Conservation (phyloP, 30 jellyfish, hydroid and myxozoan genomes). For the Cassiopea xamachana region DNA sequence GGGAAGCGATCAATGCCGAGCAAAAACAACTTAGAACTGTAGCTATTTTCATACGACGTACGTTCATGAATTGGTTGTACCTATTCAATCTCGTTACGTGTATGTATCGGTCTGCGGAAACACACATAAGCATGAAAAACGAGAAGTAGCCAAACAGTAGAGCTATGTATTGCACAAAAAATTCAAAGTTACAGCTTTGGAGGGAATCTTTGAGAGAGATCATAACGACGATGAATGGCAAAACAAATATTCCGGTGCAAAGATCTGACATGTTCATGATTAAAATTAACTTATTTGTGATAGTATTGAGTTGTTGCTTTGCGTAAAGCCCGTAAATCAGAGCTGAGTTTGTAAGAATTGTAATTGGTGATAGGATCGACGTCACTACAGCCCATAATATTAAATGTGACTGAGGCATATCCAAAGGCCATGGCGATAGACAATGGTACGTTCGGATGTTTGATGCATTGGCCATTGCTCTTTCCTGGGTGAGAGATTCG, state of each 20-base stretch:
- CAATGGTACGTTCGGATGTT: neutral
- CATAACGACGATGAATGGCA: slow-evolving; percentile 8
- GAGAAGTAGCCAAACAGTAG: neutral
- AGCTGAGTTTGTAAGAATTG: neutral
- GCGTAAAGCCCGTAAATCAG: no score
- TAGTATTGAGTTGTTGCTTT: no score
- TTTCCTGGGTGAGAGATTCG: no score
- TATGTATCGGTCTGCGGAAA: no score
- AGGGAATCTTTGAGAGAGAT: neutral
- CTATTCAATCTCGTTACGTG: no score
- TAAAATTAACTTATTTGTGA: slow-evolving; percentile 50
- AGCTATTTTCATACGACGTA: neutral
- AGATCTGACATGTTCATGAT: slow-evolving; percentile 16
- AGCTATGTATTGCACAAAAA: neutral
- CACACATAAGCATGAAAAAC: no score
- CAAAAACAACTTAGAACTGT: slow-evolving; percentile 6
- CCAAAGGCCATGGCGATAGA: slow-evolving; percentile 27
- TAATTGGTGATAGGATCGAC: slow-evolving; percentile 3
- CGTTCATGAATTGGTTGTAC: no score
- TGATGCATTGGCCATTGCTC: no score
- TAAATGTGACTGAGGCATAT: slow-evolving; percentile 5
- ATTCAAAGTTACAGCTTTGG: slow-evolving; percentile 21
- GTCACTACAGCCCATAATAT: neutral
- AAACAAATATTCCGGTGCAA: no score
- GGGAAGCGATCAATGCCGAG: slow-evolving; percentile 2